A percentile compares a stretch with the other conserved stretches of the same genome.
Conservation (phyloP, 2,113 vertebrate species). For the Carassius auratus region DNA sequence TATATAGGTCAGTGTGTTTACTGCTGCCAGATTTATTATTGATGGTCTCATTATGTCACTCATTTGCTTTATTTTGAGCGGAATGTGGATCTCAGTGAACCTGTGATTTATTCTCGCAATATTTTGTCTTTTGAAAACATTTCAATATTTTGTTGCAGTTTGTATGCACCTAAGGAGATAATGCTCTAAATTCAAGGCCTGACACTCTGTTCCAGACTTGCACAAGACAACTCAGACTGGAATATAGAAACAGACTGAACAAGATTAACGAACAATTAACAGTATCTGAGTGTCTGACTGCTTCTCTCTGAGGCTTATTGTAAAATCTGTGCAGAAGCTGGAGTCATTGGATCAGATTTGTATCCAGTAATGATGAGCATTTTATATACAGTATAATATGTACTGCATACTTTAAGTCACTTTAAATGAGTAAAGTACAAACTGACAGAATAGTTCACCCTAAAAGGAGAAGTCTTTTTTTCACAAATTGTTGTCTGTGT, state of each 20-base stretch:
- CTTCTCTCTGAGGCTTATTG: neutral
- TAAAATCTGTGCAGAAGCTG: neutral
- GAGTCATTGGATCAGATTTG: neutral
- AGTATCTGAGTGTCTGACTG: neutral
- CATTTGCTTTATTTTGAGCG: too few species aligned
- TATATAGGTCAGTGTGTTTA: too few species aligned
- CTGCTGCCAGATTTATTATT: too few species aligned
- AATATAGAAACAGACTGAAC: constrained; percentile 11
- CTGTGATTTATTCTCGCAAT: too few species aligned
- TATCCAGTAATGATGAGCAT: too few species aligned
- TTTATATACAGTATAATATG: neutral
- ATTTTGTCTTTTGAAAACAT: too few species aligned
- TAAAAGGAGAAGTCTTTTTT: too few species aligned
- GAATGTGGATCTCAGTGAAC: too few species aligned
- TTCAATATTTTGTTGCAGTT: neutral
- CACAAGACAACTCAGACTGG: neutral
- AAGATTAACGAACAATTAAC: constrained; percentile 29
- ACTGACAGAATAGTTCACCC: neutral
- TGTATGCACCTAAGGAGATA: constrained; percentile 1
- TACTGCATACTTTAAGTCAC: neutral
- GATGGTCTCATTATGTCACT: too few species aligned
- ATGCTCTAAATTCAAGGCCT: constrained; percentile 12
- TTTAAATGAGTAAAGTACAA: neutral
- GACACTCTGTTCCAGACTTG: neutral
- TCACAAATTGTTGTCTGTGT: too few species aligned